Conservation (phyloP, 2,888 invertebrate genomes). For the Leucophenga maculata region DNA sequence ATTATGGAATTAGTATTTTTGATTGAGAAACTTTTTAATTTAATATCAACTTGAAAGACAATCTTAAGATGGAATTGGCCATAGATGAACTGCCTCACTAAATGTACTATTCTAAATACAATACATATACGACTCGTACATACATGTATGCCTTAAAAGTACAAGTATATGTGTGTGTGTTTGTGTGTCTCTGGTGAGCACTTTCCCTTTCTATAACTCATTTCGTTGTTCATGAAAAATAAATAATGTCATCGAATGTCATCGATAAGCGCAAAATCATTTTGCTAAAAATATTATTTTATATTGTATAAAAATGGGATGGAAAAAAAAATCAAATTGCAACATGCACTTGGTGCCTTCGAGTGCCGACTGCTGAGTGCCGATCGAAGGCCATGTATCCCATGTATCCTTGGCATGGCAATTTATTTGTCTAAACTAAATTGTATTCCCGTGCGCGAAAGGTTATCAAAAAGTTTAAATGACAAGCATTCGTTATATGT, state of each 20-base stretch:
- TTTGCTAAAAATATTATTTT: constrained; percentile 11
- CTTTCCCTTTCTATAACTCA: too few relatives aligned
- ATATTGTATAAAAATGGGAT: not conserved
- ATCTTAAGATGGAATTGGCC: too few relatives aligned
- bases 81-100: too few relatives aligned
- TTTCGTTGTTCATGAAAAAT: constrained; percentile 19
- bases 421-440: constrained; percentile 12
- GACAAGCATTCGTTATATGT: constrained; percentile 11
- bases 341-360: not conserved
- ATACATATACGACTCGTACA: too few relatives aligned
- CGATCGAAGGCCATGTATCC: not conserved
- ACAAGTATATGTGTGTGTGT: too few relatives aligned
- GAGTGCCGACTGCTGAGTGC: not conserved
- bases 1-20: too few relatives aligned
- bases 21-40: too few relatives aligned
- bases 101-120: too few relatives aligned
- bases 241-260: constrained; percentile 29
- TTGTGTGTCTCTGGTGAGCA: too few relatives aligned
- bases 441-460: not conserved
- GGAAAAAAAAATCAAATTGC: too few relatives aligned
- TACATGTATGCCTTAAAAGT: too few relatives aligned
- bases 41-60: too few relatives aligned
- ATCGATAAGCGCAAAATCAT: constrained; percentile 27
- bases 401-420: not conserved
- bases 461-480: constrained; percentile 1